Conservation (phyloP, 2,113 vertebrate genomes). For the Gasterosteus aculeatus region DNA sequence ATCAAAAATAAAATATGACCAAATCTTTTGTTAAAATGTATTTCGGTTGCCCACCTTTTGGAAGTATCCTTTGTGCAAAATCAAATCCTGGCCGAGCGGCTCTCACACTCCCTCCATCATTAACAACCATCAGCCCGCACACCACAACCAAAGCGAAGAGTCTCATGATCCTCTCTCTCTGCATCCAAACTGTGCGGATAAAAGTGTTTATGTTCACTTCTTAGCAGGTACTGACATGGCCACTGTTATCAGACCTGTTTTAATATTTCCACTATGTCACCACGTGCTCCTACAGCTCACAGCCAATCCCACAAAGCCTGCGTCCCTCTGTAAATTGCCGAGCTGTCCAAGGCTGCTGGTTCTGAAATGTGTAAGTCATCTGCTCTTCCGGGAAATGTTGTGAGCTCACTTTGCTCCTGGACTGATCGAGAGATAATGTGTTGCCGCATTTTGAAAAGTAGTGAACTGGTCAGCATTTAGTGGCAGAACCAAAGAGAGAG, state of each 20-base stretch:
- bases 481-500: neutral
- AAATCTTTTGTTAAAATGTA: neutral
- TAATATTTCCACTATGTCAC: conserved; percentile 61
- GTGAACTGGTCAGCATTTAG: neutral
- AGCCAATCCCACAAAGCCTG: conserved; percentile 56
- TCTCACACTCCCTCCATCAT: conserved; percentile 53
- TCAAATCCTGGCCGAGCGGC: conserved; percentile 37
- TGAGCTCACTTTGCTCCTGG: neutral
- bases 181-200: neutral
- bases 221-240: neutral
- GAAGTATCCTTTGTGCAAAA: conserved; percentile 42
- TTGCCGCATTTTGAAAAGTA: neutral
- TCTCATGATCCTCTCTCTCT: conserved; percentile 57
- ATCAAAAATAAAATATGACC: neutral
- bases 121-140: conserved; percentile 54
- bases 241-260: conserved; percentile 32
- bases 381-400: conserved; percentile 64
- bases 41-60: conserved; percentile 65
- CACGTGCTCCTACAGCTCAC: conserved; percentile 19
- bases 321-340: conserved; percentile 36
- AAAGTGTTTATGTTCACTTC: conserved; percentile 1
- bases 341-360: conserved; percentile 31
- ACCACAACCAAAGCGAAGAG: conserved; percentile 66
- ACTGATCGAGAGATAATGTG: neutral
- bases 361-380: conserved; percentile 65